A percentile compares a stretch with the other conserved stretches of the same genome.
These are phyloP conservation scores for Sebastes paucispinis DNA, from an alignment of 2,797 vertebrate genomes.

Conservation along the genomic window DNA sequence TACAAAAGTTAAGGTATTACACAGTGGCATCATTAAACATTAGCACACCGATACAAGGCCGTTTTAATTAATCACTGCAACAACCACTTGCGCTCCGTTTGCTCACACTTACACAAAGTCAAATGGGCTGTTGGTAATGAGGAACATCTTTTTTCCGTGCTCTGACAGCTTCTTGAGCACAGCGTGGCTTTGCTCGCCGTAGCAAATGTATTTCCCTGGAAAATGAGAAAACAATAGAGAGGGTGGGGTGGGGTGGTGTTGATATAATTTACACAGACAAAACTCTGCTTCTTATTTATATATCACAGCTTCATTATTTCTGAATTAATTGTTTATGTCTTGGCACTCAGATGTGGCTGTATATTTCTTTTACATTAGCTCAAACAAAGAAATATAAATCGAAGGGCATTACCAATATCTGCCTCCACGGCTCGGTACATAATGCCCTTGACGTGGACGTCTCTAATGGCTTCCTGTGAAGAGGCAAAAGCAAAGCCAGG, in stretches of 20 bases:
- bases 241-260: not conserved
- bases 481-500: constrained; percentile 45
- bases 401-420: constrained; percentile 88
- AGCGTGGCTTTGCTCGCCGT: constrained; percentile 93
- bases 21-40: constrained; percentile 20
- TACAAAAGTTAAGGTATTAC: constrained; percentile 18
- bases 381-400: constrained; percentile 22
- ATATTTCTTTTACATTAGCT: constrained; percentile 1
- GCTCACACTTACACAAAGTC: constrained; percentile 94
- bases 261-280: constrained; percentile 15
- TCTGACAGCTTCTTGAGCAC: constrained; percentile 93
- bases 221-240: constrained; percentile 6
- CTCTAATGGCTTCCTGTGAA: constrained; percentile 92
- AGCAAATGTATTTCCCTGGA: constrained; percentile 95
- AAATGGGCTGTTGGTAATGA: constrained; percentile 98
- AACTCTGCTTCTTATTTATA: not conserved
- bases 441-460: constrained; percentile 96
- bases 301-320: constrained; percentile 24
- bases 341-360: not conserved
- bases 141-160: constrained; percentile 98
- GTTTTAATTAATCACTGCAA: constrained; percentile 32
- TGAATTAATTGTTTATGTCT: constrained; percentile 7
- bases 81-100: constrained; percentile 20
- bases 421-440: constrained; percentile 97
- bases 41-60: not conserved